Evolutionary conservation across 2,797 vertebrate species (phyloP), one percentile per base, ranked within the genome.

Genomic region (Pipistrellus pygmaeus): DNA sequence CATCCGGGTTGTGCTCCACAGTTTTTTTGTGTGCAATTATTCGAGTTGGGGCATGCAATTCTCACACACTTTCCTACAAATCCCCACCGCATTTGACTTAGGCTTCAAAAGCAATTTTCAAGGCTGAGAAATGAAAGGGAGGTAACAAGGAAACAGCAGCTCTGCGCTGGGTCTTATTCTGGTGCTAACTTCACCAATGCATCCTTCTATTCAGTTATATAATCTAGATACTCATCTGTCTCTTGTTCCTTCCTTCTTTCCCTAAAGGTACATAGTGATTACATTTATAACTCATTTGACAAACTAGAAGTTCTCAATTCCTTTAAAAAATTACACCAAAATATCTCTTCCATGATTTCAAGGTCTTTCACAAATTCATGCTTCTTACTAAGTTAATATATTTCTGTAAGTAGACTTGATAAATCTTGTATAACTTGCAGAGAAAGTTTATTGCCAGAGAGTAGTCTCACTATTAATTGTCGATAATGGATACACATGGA

Each of bases 81-180:
- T 94, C 60, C 78, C 41, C 41, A 88, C 32, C 18, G 85, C 41
- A 64, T 88, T 95, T 46, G 8, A 81, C 20, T 71, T 68, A 75
- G n/a, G 25, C 46, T 93, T 95, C 92, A 95, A 92, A 93, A 35
- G 27, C 46, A 93, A 68, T 83, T 85, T 90, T 92, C 38, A 92
- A 76, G 25, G 64, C 60, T 95, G 86, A 44, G 57, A 91, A 78
- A 83, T 90, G 41, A 77, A 94, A 96, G 41, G 30, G 57, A 94
- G 30, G 86, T 17, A 25, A 82, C 10, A 69, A n/a, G 75, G 51
- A 89, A 95, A 88, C 4, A 23, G 1, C 32, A 94, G 48, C 23
- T 71, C n/a, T 76, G 15, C 51, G 93, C 53, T 90, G 86, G 25
- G 35, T 62, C 86, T 88, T 92, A 14, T 72, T 95, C 35, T 78